Evolutionary conservation across 1,140 invertebrate species (phyloP).

Genomic region (Drosophila auraria): DNA sequence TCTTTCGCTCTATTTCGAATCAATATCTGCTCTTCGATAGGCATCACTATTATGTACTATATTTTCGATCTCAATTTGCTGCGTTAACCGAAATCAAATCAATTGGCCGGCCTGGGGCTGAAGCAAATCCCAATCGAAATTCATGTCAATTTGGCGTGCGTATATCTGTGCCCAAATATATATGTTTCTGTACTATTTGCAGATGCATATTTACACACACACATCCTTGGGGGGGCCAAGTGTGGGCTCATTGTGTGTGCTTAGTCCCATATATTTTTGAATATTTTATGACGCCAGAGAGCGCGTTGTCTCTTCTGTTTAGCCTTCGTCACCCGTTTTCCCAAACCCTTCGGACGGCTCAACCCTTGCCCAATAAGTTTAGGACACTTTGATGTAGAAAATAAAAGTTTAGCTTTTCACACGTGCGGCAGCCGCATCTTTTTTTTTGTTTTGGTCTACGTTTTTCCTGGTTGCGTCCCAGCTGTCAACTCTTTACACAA

Average conservation of each 20-base stretch:
- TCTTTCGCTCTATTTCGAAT: background rate
- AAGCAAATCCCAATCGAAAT: conserved; percentile 52
- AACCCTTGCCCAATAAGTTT: conserved; percentile 28
- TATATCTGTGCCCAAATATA: conserved; percentile 9
- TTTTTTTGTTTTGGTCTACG: background rate
- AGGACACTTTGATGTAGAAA: conserved; percentile 46
- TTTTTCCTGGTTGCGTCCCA: conserved; percentile 12
- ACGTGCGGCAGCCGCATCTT: conserved; percentile 33
- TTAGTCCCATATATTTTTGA: conserved; percentile 60
- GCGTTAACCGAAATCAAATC: conserved; percentile 39
- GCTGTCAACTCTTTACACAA: conserved; percentile 81
- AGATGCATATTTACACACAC: conserved; percentile 32
- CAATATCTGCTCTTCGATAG: background rate
- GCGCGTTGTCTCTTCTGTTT: conserved; percentile 44
- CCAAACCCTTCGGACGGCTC: background rate
- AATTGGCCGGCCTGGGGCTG: conserved; percentile 35
- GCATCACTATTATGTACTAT: background rate
- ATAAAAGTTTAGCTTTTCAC: conserved; percentile 72
- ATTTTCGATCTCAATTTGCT: conserved; percentile 14
- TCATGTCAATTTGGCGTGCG: conserved; percentile 36
- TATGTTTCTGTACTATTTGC: conserved; percentile 2
- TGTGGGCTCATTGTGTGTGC: conserved; percentile 19
- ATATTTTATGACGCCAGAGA: conserved; percentile 61
- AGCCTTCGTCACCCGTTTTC: conserved; percentile 34
- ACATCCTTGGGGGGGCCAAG: background rate